Evolutionary conservation across 2,888 invertebrate genomes (phyloP), one percentile per base, ranked within the genome.

Genomic region (Coleophora deauratella): DNA sequence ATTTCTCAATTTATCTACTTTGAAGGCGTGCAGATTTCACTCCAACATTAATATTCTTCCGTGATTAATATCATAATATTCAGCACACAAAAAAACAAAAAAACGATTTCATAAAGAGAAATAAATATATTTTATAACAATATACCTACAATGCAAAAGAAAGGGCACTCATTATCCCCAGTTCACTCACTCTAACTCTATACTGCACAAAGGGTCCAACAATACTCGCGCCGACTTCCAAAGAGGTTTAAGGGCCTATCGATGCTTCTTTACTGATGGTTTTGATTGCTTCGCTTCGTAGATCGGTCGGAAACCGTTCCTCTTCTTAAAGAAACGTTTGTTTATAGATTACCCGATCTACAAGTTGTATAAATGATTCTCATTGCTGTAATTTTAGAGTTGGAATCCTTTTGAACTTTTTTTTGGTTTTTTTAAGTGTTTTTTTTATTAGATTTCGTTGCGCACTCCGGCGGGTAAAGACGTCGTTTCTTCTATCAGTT

Each of bases 221-320:
- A 66, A 72, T 73, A 73, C 63, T 67, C 59, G 55, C 57, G 51
- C 47, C 55, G 50, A 58, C 61, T 54, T 62, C 61, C 51, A 63
- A 64, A 72, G 63, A 68, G 64, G 63, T 61, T 62, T 62, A 65
- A 62, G 65, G 64, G 60, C 54, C 66, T 57, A 66, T 66, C 67
- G 62, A 55, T 60, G 64, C 63, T 64, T 45, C 51, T 60, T 48
- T 59, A 55, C 54, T 66, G 64, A 68, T 65, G 62, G 64, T 62
- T 71, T 70, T 74, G 76, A 79, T 77, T 76, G 73, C 66, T 46
- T 60, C 58, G 57, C 58, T 56, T 57, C 44, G 52, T 48, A 21
- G 59, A 58, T 55, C 50, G 50, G 42, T 38, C 41, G 38, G 13
- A 38, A 47, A 30, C 14, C 27, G 21, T 36, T 31, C 35, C 31